phyloP scores from a whole-genome alignment of 35 echinoderm and acorn worm genomes.

The Nesometra sesokonis region DNA sequence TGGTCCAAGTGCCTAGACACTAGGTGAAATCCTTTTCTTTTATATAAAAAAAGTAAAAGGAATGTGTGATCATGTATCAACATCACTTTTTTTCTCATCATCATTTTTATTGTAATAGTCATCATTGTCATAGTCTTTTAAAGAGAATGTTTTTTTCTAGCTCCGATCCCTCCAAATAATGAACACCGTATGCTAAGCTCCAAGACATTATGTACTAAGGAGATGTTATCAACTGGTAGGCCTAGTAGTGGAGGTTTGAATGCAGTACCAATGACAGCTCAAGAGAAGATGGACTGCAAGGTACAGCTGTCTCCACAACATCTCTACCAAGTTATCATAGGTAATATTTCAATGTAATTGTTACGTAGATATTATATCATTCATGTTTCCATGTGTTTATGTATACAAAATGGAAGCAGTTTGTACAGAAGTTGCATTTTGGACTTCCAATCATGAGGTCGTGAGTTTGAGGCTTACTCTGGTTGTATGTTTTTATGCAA shows the following conservation, averaged over 20 bases:
- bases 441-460: no score
- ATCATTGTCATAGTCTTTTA: no score
- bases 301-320: slow-evolving; percentile 76
- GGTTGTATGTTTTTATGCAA: no score
- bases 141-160: slow-evolving; percentile 6
- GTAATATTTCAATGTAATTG: slow-evolving; percentile 41
- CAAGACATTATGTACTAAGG: slow-evolving; percentile 45
- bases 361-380: neutral
- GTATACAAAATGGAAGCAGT: neutral
- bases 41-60: neutral
- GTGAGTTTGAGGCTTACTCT: neutral
- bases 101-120: no score
- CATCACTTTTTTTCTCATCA: no score
- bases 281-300: slow-evolving; percentile 89
- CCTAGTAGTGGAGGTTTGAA: slow-evolving; percentile 87
- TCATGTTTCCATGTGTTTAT: neutral
- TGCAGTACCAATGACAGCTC: slow-evolving; percentile 82
- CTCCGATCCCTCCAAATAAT: slow-evolving; percentile 56
- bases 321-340: slow-evolving; percentile 83
- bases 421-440: neutral
- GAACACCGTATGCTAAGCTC: slow-evolving; percentile 70
- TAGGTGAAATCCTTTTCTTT: no score
- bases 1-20: no score
- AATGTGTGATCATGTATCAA: no score
- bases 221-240: slow-evolving; percentile 23